These are phyloP conservation scores for Gobio gobio DNA, from an alignment of 2,113 vertebrate species.

Conservation along the genomic window DNA sequence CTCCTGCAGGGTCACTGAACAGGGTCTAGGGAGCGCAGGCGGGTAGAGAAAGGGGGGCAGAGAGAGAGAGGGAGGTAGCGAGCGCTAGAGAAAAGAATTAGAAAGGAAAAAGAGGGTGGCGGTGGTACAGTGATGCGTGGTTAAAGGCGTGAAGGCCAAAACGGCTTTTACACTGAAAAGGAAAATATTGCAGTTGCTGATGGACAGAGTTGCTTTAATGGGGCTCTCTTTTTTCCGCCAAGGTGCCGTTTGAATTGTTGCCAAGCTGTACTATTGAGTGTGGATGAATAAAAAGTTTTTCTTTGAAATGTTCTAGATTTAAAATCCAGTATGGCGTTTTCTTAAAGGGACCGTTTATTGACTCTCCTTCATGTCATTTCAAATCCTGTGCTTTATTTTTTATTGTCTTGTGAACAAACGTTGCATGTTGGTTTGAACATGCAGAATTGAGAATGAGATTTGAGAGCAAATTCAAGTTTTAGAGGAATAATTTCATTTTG, in stretches of 20 bases:
- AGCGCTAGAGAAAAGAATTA: not conserved
- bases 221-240: not conserved
- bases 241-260: not conserved
- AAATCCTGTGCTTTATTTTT: not conserved
- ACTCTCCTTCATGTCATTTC: not conserved
- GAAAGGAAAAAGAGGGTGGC: slow-evolving; percentile 18
- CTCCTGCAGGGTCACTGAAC: slow-evolving; percentile 77
- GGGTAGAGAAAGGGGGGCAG: slow-evolving; percentile 42
- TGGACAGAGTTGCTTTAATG: slow-evolving; percentile 7
- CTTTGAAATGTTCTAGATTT: not conserved
- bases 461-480: not conserved
- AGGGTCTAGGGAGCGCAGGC: slow-evolving; percentile 61
- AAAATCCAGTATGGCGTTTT: not conserved
- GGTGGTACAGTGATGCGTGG: slow-evolving; percentile 66
- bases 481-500: not conserved
- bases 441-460: not conserved
- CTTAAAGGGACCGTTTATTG: not conserved
- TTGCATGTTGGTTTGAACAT: not conserved
- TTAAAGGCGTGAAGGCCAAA: slow-evolving; percentile 58
- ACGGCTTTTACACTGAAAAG: slow-evolving; percentile 22
- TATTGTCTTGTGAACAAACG: not conserved
- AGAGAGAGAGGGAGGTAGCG: slow-evolving; percentile 28
- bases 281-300: not conserved
- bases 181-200: slow-evolving; percentile 11
- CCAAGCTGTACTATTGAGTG: not conserved